phyloP scores from a whole-genome alignment of 2,888 invertebrate genomes.

The Rhagium mordax region DNA sequence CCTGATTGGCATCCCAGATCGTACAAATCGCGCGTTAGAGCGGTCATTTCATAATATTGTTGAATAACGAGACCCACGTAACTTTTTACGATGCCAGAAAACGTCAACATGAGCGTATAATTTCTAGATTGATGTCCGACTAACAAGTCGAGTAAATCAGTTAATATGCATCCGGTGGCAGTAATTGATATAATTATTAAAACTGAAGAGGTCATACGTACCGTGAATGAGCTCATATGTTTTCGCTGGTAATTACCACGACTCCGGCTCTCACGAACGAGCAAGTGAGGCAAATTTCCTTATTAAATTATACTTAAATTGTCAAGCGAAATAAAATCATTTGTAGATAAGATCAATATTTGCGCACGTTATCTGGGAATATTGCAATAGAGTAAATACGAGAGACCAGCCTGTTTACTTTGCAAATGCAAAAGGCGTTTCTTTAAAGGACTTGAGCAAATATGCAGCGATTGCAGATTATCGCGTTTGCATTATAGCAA shows the following conservation, averaged over 20 bases:
- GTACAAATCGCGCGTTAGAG: no score
- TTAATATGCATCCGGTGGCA: constrained; percentile 50
- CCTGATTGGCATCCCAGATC: no score
- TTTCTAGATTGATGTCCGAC: constrained; percentile 32
- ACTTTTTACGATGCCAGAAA: background rate
- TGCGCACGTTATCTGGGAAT: background rate
- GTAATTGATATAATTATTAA: constrained; percentile 54
- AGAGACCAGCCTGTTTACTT: background rate
- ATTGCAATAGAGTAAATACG: background rate
- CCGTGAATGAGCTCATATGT: constrained; percentile 52
- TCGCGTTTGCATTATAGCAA: background rate
- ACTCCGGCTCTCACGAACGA: background rate
- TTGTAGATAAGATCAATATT: background rate
- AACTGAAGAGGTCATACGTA: constrained; percentile 49
- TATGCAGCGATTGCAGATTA: background rate
- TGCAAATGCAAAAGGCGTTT: background rate
- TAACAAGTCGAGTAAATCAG: constrained; percentile 44
- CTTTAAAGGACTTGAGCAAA: background rate
- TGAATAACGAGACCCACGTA: no score
- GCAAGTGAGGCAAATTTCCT: constrained; percentile 16
- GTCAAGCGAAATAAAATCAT: background rate
- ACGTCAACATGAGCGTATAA: constrained; percentile 13
- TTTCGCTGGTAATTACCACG: constrained; percentile 41
- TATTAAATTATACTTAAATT: background rate
- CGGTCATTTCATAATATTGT: no score